Base-by-base conservation (phyloP, 2,113 vertebrate species). In the Etheostoma spectabile region DNA sequence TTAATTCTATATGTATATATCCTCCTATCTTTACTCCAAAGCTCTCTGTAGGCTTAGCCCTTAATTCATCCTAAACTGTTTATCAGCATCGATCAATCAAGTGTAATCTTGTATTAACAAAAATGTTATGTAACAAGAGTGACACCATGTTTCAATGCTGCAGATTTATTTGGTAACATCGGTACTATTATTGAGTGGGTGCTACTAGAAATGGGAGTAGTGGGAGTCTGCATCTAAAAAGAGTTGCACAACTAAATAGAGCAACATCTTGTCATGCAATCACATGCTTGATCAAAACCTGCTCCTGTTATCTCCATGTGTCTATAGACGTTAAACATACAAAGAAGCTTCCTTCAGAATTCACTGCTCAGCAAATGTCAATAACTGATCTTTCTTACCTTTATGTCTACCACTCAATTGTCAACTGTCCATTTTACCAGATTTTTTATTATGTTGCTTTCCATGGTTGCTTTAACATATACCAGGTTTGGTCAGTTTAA, bases 41-140 rank as follows among this genome's bases (percentile, higher is more conserved):
- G 53, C 55, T 38, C 55, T 57, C 33, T 45, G 16, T 8, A 33
- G 65, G 30, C 38, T 84, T 59, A 80, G 30, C 45, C 22, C 27
- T 75, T 79, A 51, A 70, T 56, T 68, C 46, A 61, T n/a, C 63
- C 7, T 80, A 56, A 81, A 69, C 77, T 70, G 69, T 87, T 81
- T 61, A 79, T 63, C 68, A 70, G 63, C 10, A 55, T 74, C n/a
- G 79, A 78, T 86, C 57, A 65, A 48, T 65, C n/a, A 66, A 77
- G 72, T 71, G 73, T 80, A 80, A 88, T 90, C 82, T 73, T 48
- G 14, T 49, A 3, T 55, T 68, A 46, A 55, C 27, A 30, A 67
- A 67, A 38, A 62, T 4, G 2, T 74, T 66, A 66, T 62, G 33
- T 80, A 66, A 68, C 65, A n/a, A 57, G 12, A 16, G 8, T 49